Base-by-base conservation (phyloP, 2,888 invertebrate species). In the Pseudanteris insignis region DNA sequence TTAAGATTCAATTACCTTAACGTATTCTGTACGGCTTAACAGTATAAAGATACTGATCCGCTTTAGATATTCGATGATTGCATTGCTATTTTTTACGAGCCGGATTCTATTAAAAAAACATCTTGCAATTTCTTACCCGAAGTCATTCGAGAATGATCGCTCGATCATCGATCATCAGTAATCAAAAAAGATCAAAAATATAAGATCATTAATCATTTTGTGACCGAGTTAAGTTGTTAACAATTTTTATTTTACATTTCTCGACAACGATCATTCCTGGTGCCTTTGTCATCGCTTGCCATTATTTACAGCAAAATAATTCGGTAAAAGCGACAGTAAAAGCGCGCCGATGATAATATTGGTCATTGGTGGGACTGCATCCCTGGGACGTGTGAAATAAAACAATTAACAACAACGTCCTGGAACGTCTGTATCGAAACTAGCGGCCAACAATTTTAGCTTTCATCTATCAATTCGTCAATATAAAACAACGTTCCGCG, bases 1-100 rank as follows among this genome's bases (percentile, higher is more conserved):
- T n/a, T n/a, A n/a, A n/a, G n/a, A n/a, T n/a, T n/a, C n/a, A n/a
- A n/a, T n/a, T n/a, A n/a, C n/a, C 50, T 43, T 51, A 58, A 50
- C 29, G 36, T 53, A 43, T 43, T 51, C 13, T 28, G 36, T 48
- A 48, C 43, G 48, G 58, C 50, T 51, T 59, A 50, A 40, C 33
- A 46, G 44, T 54, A 28, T 44, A 54, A 29, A 29, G 41, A 41
- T 51, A 51, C 43, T 43, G 28, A 43, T 43, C 44, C 53, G 54
- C 38, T 38, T 46, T 15, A 36, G 14, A 26, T 33, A n/a, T 50
- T 46, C 32, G 54, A 54, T 46, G 54, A 11, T 54, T 37, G 32
- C 46, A 32, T 10, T 46, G 32, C 44, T 44, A 24, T 8, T 30
- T 14, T 6, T n/a, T 14, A 37, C 37, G 25, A 30, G 30, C 47